Base-by-base conservation (phyloP, 2,113 vertebrate genomes). In the Potamarius usumacintae region DNA sequence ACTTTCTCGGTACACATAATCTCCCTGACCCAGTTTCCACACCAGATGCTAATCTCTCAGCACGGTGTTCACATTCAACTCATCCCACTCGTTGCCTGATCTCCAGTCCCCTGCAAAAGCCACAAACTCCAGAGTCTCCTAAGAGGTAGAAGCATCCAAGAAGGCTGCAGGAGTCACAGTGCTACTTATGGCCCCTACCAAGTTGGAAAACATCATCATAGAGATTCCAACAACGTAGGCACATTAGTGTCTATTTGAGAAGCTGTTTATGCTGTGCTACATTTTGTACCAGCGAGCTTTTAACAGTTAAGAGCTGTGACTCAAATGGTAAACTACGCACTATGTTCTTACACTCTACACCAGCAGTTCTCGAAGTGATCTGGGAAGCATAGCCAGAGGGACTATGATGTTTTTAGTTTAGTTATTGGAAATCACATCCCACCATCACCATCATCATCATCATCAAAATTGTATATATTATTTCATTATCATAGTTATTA, bases 1-100 rank as follows among this genome's bases (percentile, higher is more conserved):
- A 90, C 90, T 95, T 90, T 92, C 91, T 91, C 30, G 80, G 93
- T 92, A 94, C 93, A 94, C 87, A 87, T 95, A 95, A 95, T 95
- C 94, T 92, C 92, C 58, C 90, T 90, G 88, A 86, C 89, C 92
- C 87, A 90, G 91, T 94, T 93, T 93, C 86, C 90, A 85, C 74
- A 6, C 82, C 91, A 92, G 93, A 93, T 93, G 94, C 95, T 94
- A 94, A 95, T 94, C 93, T 94, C 89, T 48, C 88, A 91, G 90
- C 92, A 92, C 92, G 90, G 89, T 88, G 57, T 90, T 94, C 85
- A 91, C 83, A 88, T 92, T 91, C 89, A 85, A 78, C 86, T 89
- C 83, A 63, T 27, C 50, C 8, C 12, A 27, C 55, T 34, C 2
- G 9, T 3, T 15, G 2, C 55, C 50, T 67, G 30, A 57, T 57